Evolutionary conservation across 2,113 vertebrate species (phyloP).

Genomic region (Passer domesticus): DNA sequence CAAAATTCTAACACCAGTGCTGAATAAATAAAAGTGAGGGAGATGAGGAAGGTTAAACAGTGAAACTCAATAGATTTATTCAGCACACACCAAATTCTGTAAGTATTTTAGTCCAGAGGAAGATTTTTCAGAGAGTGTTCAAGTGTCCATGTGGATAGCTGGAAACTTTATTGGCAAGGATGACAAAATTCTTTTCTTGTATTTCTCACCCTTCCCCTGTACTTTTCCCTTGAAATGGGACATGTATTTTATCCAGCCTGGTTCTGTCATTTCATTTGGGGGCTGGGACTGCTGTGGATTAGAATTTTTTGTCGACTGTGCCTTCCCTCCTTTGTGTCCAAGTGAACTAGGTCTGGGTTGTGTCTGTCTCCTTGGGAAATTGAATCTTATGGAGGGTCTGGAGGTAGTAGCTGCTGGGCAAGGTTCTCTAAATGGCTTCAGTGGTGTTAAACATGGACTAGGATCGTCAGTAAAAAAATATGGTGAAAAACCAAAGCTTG

Average conservation of each 20-base stretch:
- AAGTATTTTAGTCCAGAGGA: neutral
- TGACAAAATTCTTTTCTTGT: neutral
- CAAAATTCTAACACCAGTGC: neutral
- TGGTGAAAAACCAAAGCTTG: neutral
- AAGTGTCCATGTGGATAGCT: neutral
- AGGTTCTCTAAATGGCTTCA: neutral
- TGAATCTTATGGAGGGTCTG: neutral
- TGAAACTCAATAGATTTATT: neutral
- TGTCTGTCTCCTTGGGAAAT: neutral
- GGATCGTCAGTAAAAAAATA: neutral
- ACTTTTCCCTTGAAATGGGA: neutral
- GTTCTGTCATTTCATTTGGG: neutral
- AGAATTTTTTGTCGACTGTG: neutral
- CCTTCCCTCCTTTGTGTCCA: neutral
- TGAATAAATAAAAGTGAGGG: neutral
- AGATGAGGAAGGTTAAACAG: neutral
- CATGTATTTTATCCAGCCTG: neutral
- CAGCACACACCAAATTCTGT: neutral
- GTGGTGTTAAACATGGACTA: neutral
- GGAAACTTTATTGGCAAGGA: neutral
- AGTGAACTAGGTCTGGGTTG: neutral
- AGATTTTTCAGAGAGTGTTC: neutral
- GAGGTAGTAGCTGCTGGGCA: fast-evolving
- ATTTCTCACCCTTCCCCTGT: neutral
- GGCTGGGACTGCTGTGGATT: neutral